phyloP scores from a whole-genome alignment of 2,888 invertebrate genomes.

The Scrobipalpa costella region DNA sequence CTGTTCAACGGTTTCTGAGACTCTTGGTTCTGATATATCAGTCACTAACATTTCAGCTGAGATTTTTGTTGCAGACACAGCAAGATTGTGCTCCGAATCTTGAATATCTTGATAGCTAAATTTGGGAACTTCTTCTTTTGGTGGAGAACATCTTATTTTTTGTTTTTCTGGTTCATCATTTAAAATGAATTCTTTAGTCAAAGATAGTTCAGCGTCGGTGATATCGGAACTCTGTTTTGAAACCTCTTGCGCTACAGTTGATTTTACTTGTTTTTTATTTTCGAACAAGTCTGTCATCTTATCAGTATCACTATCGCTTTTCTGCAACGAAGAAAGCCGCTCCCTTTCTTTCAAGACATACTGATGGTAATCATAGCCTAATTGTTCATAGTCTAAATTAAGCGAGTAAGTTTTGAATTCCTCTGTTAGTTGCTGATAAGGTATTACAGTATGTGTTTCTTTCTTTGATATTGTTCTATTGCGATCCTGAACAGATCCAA shows the following conservation, averaged over 20 bases:
- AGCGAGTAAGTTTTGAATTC: slow-evolving; percentile 65
- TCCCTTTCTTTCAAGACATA: slow-evolving; percentile 43
- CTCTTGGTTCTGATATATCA: background rate
- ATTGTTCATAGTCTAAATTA: slow-evolving; percentile 55
- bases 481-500: slow-evolving; percentile 83
- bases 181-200: background rate
- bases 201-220: background rate
- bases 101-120: slow-evolving; percentile 43
- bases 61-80: background rate
- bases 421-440: slow-evolving; percentile 59
- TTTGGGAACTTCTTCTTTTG: slow-evolving; percentile 37
- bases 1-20: background rate
- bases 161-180: background rate
- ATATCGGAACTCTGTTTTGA: background rate
- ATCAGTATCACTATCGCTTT: background rate
- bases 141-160: slow-evolving; percentile 25
- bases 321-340: slow-evolving; percentile 19
- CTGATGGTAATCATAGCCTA: slow-evolving; percentile 61
- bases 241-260: background rate
- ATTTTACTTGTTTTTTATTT: background rate
- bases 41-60: background rate
- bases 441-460: slow-evolving; percentile 44
- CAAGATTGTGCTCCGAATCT: slow-evolving; percentile 47
- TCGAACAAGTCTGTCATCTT: too few relatives aligned
- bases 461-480: slow-evolving; percentile 47